Base-by-base conservation (phyloP, 2,888 invertebrate species). In the Phymatocera aterrima region DNA sequence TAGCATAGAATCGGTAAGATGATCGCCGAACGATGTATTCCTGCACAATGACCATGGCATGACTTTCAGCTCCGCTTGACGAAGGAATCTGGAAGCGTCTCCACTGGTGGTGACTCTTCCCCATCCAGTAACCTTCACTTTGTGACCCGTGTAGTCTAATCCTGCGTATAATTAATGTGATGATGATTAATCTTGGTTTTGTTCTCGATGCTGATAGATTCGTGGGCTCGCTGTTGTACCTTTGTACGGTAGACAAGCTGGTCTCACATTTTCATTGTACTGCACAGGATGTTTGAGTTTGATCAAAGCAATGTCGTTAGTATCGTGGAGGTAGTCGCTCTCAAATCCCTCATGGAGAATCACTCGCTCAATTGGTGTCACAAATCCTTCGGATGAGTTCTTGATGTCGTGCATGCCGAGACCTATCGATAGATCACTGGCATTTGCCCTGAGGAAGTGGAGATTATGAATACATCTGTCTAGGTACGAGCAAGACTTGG, bases 251-350 rank as follows among this genome's bases (percentile, higher is more conserved):
- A 94, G 88, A 84, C 94, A 94, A 80, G 92, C 89, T 0, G 94
- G 93, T n/a, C 87, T 82, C 15, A 93, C 91, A 1, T 86, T 90
- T 0, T 90, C 85, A 60, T 89, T 88, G 81, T 92, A 93, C n/a
- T 74, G 28, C 0, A 94, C 90, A 0, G 92, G 91, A 8, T 82
- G 57, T 40, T 89, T 85, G 1, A 94, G 82, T 57, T 91, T 92
- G 0, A 93, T 91, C 21, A 94, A 88, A 0, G 93, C 93, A 57
- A 94, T 93, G 83, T 94, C 94, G 81, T 93, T 93, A 77, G 92
- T 92, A 79, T 93, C 93, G 80, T 93, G 88, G 0, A 92, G 88
- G 0, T 91, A 89, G 60, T 92, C 91, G 1, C 93, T 92, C 0
- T 91, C 91, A 83, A 93, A 93, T 8, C 82, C 78, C 43, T 81